These are phyloP conservation scores for Athalia circularis DNA, from an alignment of 2,888 invertebrate species.

Conservation along the genomic window DNA sequence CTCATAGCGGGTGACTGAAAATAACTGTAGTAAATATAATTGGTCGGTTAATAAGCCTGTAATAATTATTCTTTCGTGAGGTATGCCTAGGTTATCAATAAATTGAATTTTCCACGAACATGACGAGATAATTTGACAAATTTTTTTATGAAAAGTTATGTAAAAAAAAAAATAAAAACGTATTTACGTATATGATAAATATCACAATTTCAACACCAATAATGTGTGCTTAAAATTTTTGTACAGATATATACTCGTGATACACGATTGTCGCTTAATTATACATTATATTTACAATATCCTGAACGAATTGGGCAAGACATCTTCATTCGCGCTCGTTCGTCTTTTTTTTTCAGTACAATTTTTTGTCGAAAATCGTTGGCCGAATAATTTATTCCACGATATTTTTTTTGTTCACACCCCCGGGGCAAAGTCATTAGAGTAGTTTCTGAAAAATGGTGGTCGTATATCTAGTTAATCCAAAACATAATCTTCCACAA, in stretches of 20 bases:
- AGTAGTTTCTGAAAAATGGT: background rate
- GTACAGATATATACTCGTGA: conserved; percentile 11
- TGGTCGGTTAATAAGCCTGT: no score
- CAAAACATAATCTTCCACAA: conserved; percentile 14
- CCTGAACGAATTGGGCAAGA: conserved; percentile 22
- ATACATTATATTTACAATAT: conserved; percentile 34
- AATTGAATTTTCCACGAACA: no score
- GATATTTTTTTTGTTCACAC: conserved; percentile 22
- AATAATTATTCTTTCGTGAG: no score
- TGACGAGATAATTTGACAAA: no score
- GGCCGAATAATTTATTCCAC: background rate
- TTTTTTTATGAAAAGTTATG: background rate
- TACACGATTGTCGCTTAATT: conserved; percentile 17
- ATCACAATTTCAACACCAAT: conserved; percentile 30
- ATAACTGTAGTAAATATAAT: no score
- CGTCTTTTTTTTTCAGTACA: background rate
- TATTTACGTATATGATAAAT: background rate
- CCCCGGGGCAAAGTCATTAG: conserved; percentile 22
- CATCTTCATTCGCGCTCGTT: background rate
- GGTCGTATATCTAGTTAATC: background rate
- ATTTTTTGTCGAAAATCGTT: background rate
- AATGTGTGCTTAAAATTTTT: background rate
- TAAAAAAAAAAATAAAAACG: background rate
- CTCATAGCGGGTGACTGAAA: no score
- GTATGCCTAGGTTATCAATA: no score